A percentile compares a stretch with the other conserved stretches of the same genome.
phyloP scores from a whole-genome alignment of 2,113 vertebrate species.

The Zosterops pallidus region DNA sequence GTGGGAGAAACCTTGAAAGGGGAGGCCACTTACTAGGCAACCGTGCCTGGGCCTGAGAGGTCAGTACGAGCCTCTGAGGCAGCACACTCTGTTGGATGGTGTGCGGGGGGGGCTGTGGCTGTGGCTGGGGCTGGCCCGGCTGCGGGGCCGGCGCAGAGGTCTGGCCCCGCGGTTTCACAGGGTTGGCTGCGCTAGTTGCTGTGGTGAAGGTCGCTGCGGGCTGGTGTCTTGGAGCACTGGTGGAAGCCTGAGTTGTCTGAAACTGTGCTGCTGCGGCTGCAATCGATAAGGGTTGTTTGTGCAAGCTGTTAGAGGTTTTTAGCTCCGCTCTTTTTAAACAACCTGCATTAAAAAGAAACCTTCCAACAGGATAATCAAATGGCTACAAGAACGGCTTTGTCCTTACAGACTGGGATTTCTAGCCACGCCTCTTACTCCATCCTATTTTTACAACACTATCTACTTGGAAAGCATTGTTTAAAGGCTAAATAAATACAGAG shows the following conservation, averaged over 20 bases:
- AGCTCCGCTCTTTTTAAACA: slow-evolving; percentile 60
- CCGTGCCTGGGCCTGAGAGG: slow-evolving; percentile 97
- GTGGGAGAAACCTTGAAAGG: slow-evolving; percentile 72
- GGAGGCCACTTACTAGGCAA: slow-evolving; percentile 98
- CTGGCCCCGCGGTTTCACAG: slow-evolving; percentile 79
- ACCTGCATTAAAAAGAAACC: slow-evolving; percentile 69
- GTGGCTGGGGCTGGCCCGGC: slow-evolving; percentile 81
- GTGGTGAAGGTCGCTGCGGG: slow-evolving; percentile 80
- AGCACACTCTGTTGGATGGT: slow-evolving; percentile 85
- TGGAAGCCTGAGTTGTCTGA: slow-evolving; percentile 86
- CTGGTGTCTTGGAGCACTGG: slow-evolving; percentile 83
- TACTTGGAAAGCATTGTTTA: slow-evolving; percentile 36
- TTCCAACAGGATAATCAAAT: slow-evolving; percentile 63
- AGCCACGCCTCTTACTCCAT: slow-evolving; percentile 12
- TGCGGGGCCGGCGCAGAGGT: slow-evolving; percentile 72
- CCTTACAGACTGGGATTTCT: slow-evolving; percentile 49
- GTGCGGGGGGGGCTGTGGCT: slow-evolving; percentile 82
- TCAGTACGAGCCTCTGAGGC: slow-evolving; percentile 95
- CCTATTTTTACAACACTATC: slow-evolving; percentile 35
- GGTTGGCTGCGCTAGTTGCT: slow-evolving; percentile 80
- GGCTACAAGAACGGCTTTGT: slow-evolving; percentile 40
- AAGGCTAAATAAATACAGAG: slow-evolving; percentile 40
- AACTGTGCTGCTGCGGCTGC: slow-evolving; percentile 84
- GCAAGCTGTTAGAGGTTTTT: slow-evolving; percentile 80
- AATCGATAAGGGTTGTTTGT: slow-evolving; percentile 85